Evolutionary conservation across 2,113 vertebrate genomes (phyloP).

Genomic region (Platysteira castanea): DNA sequence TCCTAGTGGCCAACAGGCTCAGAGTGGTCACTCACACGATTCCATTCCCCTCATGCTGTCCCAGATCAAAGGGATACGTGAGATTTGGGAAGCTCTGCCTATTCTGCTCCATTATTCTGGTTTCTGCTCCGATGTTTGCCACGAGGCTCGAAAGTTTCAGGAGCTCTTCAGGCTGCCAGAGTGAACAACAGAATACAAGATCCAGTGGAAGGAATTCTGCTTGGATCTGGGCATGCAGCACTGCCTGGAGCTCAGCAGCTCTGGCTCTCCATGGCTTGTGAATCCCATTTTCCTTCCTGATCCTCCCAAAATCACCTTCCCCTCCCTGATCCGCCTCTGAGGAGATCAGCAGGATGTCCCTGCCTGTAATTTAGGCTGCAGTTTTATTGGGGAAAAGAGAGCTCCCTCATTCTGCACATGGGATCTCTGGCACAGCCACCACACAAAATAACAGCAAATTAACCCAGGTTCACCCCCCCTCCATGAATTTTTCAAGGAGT

Average conservation of each 20-base stretch:
- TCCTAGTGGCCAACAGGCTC: background rate
- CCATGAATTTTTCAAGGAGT: background rate
- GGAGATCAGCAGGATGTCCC: background rate
- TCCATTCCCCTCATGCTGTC: rapidly evolving
- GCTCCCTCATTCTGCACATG: background rate
- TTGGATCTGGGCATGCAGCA: background rate
- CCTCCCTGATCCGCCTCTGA: background rate
- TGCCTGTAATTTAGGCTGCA: background rate
- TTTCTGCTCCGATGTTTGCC: background rate
- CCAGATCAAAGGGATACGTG: background rate
- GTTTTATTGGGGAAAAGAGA: background rate
- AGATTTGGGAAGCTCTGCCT: background rate
- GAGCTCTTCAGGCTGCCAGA: background rate
- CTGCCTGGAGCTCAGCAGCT: background rate
- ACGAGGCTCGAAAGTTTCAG: background rate
- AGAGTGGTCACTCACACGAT: background rate
- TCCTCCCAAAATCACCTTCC: background rate
- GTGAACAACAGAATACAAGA: background rate
- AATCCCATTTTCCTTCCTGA: background rate
- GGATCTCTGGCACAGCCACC: background rate
- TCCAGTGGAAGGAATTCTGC: background rate
- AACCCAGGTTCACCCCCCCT: background rate
- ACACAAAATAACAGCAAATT: background rate
- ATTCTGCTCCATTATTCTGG: background rate
- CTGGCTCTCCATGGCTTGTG: background rate